Evolutionary conservation across 2,888 invertebrate species (phyloP).

Genomic region (Seira ritae): DNA sequence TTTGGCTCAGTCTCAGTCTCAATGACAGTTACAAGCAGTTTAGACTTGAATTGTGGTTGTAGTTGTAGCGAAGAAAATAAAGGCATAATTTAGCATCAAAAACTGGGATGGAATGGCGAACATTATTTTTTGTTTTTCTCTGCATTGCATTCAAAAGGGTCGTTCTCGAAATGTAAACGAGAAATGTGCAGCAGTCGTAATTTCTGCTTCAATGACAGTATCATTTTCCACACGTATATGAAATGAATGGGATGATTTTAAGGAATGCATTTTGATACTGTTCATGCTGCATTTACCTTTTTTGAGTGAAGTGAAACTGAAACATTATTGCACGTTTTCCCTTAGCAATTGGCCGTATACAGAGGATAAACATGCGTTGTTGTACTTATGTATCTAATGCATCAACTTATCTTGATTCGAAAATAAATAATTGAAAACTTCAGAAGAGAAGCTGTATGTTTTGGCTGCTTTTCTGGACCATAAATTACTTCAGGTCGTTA

Average conservation of each 20-base stretch:
- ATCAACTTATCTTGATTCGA: neutral
- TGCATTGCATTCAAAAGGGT: neutral
- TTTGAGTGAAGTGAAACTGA: neutral
- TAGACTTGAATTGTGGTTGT: too few species aligned
- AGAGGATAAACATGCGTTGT: neutral
- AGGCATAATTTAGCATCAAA: too few species aligned
- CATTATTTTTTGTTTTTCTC: too few species aligned
- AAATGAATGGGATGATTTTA: too few species aligned
- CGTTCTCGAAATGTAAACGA: neutral
- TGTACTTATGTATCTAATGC: neutral
- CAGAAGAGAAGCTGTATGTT: neutral
- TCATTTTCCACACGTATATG: neutral
- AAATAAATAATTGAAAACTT: neutral
- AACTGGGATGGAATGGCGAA: too few species aligned
- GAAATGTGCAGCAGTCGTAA: neutral
- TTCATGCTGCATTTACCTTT: neutral
- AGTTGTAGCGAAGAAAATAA: too few species aligned
- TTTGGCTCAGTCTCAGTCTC: too few species aligned
- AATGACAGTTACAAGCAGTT: too few species aligned
- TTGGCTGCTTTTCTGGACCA: neutral
- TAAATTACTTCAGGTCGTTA: neutral
- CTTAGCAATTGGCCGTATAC: neutral
- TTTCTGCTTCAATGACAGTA: neutral
- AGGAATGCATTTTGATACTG: too few species aligned
- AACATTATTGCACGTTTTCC: too few species aligned